phyloP scores from a whole-genome alignment of 2,888 invertebrate species.

The Meloe dianella region DNA sequence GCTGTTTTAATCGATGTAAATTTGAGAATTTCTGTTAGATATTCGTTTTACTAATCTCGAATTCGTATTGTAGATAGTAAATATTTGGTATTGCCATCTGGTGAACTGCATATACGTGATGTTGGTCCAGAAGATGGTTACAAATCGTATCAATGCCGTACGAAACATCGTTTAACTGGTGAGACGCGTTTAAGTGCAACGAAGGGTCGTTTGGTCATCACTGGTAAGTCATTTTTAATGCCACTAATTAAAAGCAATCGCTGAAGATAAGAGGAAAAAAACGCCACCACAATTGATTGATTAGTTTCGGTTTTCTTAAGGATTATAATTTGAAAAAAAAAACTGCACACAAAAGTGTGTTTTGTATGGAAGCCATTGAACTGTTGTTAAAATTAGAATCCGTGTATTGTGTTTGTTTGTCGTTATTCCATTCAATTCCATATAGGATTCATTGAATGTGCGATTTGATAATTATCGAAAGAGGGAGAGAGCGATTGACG shows the following conservation, averaged over 20 bases:
- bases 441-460: background rate
- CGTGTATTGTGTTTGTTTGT: background rate
- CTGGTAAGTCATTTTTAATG: conserved; percentile 74
- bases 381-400: background rate
- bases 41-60: background rate
- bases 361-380: background rate
- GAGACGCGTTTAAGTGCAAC: conserved; percentile 92
- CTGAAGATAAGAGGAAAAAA: background rate
- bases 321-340: background rate
- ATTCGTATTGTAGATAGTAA: conserved; percentile 77
- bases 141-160: conserved; percentile 92
- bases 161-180: conserved; percentile 90
- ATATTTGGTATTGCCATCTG: conserved; percentile 92
- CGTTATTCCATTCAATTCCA: background rate
- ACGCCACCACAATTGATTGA: background rate
- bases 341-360: background rate
- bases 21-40: background rate
- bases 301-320: background rate
- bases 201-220: conserved; percentile 92
- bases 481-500: background rate
- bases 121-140: conserved; percentile 94
- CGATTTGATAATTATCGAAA: background rate
- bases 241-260: background rate
- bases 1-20: background rate
- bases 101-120: conserved; percentile 94